Evolutionary conservation across 2,888 invertebrate species (phyloP).

Genomic region (Cosmia pyralina): DNA sequence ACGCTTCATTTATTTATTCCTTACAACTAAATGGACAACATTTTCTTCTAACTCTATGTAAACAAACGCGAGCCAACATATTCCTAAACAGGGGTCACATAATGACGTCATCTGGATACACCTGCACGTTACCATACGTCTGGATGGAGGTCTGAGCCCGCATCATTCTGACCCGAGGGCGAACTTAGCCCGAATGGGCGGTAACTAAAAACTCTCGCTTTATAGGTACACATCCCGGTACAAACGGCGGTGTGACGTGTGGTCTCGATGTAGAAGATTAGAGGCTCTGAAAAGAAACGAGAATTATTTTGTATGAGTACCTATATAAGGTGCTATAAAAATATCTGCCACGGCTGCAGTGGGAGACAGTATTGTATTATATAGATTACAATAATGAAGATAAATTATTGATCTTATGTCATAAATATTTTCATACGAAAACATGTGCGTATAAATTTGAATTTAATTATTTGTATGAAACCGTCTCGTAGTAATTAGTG

Average conservation of each 20-base stretch:
- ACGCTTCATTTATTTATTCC: not conserved
- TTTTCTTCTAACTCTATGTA: slow-evolving; percentile 15
- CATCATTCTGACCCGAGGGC: slow-evolving; percentile 65
- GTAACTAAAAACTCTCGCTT: slow-evolving; percentile 79
- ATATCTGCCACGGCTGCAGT: no score
- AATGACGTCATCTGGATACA: slow-evolving; percentile 60
- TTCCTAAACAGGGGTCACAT: slow-evolving; percentile 49
- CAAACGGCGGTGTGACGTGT: slow-evolving; percentile 66
- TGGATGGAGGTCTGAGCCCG: slow-evolving; percentile 62
- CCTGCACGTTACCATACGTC: slow-evolving; percentile 59
- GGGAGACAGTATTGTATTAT: no score
- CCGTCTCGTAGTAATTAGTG: no score
- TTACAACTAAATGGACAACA: not conserved
- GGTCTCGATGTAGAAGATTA: slow-evolving; percentile 43
- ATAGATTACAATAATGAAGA: no score
- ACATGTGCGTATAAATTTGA: no score
- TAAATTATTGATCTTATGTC: no score
- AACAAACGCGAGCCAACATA: slow-evolving; percentile 43
- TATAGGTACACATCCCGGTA: slow-evolving; percentile 71
- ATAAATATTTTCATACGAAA: no score
- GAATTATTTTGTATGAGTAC: not conserved
- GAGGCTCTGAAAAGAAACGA: slow-evolving; percentile 56
- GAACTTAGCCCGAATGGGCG: slow-evolving; percentile 71
- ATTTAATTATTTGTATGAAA: no score
- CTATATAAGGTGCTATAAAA: no score